Evolutionary conservation across 2,888 invertebrate species (phyloP).

Genomic region (Leptinotarsa haldemani): DNA sequence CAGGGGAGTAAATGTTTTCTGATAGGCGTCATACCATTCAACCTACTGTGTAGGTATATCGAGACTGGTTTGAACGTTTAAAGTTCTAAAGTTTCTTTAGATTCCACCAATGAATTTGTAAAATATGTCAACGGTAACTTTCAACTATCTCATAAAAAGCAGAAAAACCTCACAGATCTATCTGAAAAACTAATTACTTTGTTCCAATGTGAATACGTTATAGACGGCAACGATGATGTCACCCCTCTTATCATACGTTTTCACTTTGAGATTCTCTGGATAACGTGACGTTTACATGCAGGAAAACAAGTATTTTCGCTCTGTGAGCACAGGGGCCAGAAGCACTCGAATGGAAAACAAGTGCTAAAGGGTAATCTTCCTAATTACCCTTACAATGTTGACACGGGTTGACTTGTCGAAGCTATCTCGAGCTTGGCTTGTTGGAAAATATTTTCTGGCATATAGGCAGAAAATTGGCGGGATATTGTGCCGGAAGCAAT

Average conservation of each 20-base stretch:
- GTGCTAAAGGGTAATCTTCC: conserved; percentile 42
- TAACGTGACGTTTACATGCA: conserved; percentile 14
- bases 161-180: not conserved
- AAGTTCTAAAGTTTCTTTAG: no score
- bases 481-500: not conserved
- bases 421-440: conserved; percentile 16
- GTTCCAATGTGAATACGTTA: not conserved
- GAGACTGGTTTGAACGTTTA: no score
- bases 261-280: conserved; percentile 7
- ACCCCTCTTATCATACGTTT: conserved; percentile 6
- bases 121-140: no score
- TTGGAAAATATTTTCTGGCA: conserved; percentile 11
- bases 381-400: conserved; percentile 45
- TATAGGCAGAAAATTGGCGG: not conserved
- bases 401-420: conserved; percentile 43
- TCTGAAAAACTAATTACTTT: not conserved
- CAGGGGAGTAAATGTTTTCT: no score
- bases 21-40: no score
- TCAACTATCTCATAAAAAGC: no score
- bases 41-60: no score
- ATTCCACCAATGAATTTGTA: no score
- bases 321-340: conserved; percentile 22
- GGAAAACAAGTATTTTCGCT: conserved; percentile 9
- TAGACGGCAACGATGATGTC: not conserved
- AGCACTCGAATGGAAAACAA: conserved; percentile 42